Evolutionary conservation across 2,888 invertebrate genomes (phyloP).

Genomic region (Vesta saturnalis): DNA sequence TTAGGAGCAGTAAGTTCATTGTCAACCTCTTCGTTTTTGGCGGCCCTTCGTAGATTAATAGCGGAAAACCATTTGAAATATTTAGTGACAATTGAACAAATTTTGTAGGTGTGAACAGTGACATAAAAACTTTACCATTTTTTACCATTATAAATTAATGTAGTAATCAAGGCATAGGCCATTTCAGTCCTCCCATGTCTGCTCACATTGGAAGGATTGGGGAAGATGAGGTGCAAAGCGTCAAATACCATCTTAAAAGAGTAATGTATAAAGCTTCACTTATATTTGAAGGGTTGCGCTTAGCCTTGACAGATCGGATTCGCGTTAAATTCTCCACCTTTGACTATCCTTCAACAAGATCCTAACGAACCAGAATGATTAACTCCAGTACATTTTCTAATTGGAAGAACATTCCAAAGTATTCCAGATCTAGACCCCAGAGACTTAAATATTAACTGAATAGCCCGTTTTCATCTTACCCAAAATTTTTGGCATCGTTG

Average conservation of each 20-base stretch:
- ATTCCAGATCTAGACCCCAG: constrained; percentile 36
- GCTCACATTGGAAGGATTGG: not conserved
- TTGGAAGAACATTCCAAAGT: constrained; percentile 39
- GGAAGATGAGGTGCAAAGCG: not conserved
- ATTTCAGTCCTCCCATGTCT: not conserved
- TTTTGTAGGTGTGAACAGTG: not conserved
- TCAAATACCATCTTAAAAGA: not conserved
- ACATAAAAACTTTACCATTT: not conserved
- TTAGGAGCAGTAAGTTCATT: constrained; percentile 22
- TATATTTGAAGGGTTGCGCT: not conserved
- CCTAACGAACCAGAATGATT: constrained; percentile 35
- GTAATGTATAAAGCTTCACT: not conserved
- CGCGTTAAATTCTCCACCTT: not conserved
- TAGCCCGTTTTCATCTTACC: constrained; percentile 37
- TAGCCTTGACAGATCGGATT: not conserved
- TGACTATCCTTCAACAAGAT: constrained; percentile 20
- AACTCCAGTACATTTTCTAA: constrained; percentile 43
- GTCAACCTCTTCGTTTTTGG: constrained; percentile 11
- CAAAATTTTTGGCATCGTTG: constrained; percentile 39
- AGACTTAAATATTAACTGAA: constrained; percentile 17
- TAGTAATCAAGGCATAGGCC: not conserved
- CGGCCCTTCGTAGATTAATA: not conserved
- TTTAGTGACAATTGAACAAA: constrained; percentile 6
- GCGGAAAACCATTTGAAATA: not conserved
- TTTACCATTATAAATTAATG: not conserved